Evolutionary conservation across 2,113 vertebrate species (phyloP).

Genomic region (Rhea pennata): DNA sequence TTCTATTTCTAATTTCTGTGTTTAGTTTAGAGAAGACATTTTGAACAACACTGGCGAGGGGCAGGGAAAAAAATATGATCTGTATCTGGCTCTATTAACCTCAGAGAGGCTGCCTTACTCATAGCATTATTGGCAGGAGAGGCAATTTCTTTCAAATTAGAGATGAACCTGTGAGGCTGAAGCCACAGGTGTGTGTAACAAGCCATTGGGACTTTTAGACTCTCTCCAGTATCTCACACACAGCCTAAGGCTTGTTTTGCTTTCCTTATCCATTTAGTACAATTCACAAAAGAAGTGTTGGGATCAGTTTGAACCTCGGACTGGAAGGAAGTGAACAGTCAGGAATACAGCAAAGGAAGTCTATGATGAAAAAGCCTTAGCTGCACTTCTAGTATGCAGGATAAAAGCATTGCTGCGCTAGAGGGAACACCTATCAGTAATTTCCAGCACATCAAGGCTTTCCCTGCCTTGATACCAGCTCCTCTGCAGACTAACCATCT

Average conservation of each 20-base stretch:
- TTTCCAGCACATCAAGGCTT: not conserved
- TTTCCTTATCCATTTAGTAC: not conserved
- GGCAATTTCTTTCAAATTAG: not conserved
- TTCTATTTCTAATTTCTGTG: not conserved
- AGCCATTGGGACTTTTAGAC: not conserved
- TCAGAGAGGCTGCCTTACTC: not conserved
- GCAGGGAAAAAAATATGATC: not conserved
- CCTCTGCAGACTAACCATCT: not conserved
- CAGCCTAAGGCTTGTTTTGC: not conserved
- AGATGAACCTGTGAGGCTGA: not conserved
- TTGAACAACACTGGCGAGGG: not conserved
- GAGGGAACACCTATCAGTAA: accelerated
- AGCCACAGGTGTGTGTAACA: not conserved
- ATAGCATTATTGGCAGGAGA: not conserved
- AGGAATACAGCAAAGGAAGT: not conserved
- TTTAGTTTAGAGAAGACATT: constrained; percentile 4
- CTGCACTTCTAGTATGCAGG: not conserved
- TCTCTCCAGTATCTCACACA: accelerated
- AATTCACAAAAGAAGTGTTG: not conserved
- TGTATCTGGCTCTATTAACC: not conserved
- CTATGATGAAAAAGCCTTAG: not conserved
- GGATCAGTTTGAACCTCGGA: not conserved
- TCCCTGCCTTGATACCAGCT: not conserved
- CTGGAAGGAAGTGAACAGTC: not conserved
- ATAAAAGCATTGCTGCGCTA: not conserved